Base-by-base conservation (phyloP, 2,113 vertebrate species). In the Microtus richardsoni region DNA sequence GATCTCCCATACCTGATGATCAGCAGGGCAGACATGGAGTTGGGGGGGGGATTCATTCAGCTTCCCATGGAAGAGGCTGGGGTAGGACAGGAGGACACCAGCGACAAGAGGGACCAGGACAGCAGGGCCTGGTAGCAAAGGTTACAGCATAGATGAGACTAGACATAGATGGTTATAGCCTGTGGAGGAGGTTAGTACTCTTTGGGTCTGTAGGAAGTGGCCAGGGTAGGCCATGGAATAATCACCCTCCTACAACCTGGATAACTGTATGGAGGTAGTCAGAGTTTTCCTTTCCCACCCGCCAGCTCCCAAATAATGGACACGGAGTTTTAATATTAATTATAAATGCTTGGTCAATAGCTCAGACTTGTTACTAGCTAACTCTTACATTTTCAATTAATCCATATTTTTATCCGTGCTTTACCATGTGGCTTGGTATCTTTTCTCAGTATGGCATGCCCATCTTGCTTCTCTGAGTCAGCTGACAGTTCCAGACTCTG, bases 31-130 rank as follows among this genome's bases (percentile, higher is more conserved):
- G 66, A 13, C 24, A 22, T 33, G 9, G 75, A 19, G 60, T 83
- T 54, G 33, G 19, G 3, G 8, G 3, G 21, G 9, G 49, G 54
- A 0, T 17, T 39, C 1, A 0, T 21, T 49, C 5, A 2, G 28
- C 21, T 58, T 71, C 9, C 44, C 85, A 2, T 2, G 26, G 52
- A 71, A 24, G 62, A 80, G 12, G 12, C 60, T 87, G 1, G 0
- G 70, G 68, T 1, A 0, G 30, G 30, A 17, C 17, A 12, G n/a
- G 36, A 22, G 21, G 10, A 1, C 28, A 13, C 60, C 19, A 11
- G 30, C 12, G 47, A 47, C 58, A 0, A 1, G 30, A 49, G 41
- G 33, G 58, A 12, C 41, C 1, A 49, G 36, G 33, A 10, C 22
- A 62, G 58, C 0, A 1, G 52, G 70, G 39, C 0, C 0, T 11